phyloP scores from a whole-genome alignment of 2,797 vertebrate genomes.

The Pristis pectinata region DNA sequence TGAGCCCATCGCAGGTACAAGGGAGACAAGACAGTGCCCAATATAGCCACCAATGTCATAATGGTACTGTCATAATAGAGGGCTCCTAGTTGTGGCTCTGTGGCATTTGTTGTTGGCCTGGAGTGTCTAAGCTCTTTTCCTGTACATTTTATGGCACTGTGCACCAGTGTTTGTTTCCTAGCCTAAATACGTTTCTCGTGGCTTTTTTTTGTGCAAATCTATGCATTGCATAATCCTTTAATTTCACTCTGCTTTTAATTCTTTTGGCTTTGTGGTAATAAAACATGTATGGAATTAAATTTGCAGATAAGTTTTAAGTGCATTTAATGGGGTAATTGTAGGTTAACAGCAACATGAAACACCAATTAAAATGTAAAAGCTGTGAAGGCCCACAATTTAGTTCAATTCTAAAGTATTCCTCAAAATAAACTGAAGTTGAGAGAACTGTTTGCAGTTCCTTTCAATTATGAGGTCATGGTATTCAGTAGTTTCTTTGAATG shows the following conservation, averaged over 20 bases:
- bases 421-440: constrained; percentile 20
- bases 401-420: constrained; percentile 4
- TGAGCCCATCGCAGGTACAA: neutral
- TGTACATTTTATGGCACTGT: neutral
- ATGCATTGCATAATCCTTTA: neutral
- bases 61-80: no score
- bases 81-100: neutral
- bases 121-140: neutral
- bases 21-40: neutral
- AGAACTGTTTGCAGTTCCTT: neutral
- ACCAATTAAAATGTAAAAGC: neutral
- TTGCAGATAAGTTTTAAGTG: constrained; percentile 19
- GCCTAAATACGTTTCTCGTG: neutral
- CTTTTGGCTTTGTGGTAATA: neutral
- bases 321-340: constrained; percentile 25
- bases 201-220: neutral
- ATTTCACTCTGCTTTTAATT: constrained; percentile 30
- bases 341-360: neutral
- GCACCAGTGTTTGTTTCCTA: neutral
- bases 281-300: constrained; percentile 34
- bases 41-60: neutral
- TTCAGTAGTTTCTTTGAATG: neutral
- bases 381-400: constrained; percentile 23
- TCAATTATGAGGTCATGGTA: neutral
- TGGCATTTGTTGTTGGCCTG: neutral